These are phyloP conservation scores for Trichonephila clavipes DNA, from an alignment of 1,140 invertebrate genomes.

Conservation along the genomic window DNA sequence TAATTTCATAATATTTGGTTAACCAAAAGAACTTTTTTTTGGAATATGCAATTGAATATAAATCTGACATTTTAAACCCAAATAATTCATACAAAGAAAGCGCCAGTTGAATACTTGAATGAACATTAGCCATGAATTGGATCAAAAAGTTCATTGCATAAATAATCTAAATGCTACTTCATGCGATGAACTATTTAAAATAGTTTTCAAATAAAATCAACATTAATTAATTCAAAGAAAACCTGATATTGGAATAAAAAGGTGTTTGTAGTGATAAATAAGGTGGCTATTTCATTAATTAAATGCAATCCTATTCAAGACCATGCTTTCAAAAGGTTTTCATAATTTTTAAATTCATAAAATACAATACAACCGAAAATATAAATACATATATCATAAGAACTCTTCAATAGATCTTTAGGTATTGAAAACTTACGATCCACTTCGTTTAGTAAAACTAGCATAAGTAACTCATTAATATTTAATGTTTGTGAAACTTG, in stretches of 20 bases:
- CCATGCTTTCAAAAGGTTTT: not conserved
- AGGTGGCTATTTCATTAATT: not conserved
- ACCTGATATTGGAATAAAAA: not conserved
- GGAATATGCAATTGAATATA: not conserved
- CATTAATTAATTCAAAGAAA: not conserved
- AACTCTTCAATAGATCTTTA: not conserved
- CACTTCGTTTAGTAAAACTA: not conserved
- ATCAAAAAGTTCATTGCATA: not conserved
- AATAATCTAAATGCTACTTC: not conserved
- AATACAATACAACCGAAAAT: not conserved
- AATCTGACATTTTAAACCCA: not conserved
- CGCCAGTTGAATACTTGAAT: not conserved
- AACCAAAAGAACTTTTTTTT: too few relatives aligned
- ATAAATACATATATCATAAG: not conserved
- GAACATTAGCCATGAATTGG: not conserved
- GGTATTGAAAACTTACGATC: not conserved
- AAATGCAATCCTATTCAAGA: not conserved
- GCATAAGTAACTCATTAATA: conserved; percentile 14
- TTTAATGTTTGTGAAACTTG: not conserved
- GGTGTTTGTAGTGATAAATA: not conserved
- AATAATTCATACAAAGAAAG: not conserved
- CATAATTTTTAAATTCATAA: not conserved
- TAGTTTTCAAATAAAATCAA: not conserved
- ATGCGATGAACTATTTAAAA: not conserved
- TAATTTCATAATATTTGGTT: too few relatives aligned